These are phyloP conservation scores for Syngnathus rostellatus DNA, from an alignment of 2,797 vertebrate species.

Conservation along the genomic window DNA sequence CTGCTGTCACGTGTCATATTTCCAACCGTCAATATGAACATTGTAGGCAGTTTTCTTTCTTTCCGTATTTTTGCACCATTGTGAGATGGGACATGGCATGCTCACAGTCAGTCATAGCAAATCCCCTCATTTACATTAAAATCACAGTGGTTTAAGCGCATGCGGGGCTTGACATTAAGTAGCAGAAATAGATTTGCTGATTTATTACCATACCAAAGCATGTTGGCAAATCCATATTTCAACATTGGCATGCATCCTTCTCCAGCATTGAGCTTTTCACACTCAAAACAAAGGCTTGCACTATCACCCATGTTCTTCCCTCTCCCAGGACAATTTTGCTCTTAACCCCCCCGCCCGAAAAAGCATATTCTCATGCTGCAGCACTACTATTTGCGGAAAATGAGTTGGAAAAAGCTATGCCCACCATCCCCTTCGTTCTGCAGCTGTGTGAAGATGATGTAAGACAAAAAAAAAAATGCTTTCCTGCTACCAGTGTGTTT, in stretches of 20 bases:
- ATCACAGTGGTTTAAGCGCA: too few relatives aligned
- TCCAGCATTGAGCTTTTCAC: constrained; percentile 3
- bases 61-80: too few relatives aligned
- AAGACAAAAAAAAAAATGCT: constrained; percentile 12
- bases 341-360: constrained; percentile 37
- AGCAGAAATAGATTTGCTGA: too few relatives aligned
- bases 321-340: not conserved
- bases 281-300: constrained; percentile 2
- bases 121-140: too few relatives aligned
- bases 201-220: not conserved
- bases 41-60: too few relatives aligned
- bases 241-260: not conserved
- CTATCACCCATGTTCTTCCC: not conserved
- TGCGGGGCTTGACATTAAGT: too few relatives aligned
- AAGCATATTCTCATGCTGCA: constrained; percentile 35
- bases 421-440: constrained; percentile 16
- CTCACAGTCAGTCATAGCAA: too few relatives aligned
- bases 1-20: constrained; percentile 12
- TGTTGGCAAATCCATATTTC: not conserved
- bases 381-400: constrained; percentile 47
- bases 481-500: constrained; percentile 27
- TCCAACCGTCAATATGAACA: constrained; percentile 13
- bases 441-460: constrained; percentile 38
- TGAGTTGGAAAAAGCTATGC: not conserved
- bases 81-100: too few relatives aligned